phyloP scores from a whole-genome alignment of 2,888 invertebrate species.

The Ceratothoa steindachneri region DNA sequence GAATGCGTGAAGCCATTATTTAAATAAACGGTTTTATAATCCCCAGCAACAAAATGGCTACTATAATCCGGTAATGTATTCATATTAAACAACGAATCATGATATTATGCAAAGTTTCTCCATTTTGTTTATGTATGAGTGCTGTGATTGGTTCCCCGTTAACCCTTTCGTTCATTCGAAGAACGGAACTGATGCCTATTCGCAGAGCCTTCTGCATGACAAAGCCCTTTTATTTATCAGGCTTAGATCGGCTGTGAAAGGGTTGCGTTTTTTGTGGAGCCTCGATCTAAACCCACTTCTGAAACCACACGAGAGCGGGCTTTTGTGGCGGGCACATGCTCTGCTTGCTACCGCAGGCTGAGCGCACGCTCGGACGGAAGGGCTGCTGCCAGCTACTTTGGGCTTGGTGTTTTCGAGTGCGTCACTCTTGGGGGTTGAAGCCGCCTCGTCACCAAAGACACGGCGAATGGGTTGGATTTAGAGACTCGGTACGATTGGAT shows the following conservation, averaged over 20 bases:
- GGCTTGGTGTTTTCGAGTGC: too few relatives aligned
- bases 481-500: too few relatives aligned
- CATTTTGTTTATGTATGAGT: background rate
- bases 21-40: too few relatives aligned
- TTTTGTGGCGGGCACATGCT: background rate
- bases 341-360: too few relatives aligned
- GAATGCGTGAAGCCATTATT: too few relatives aligned
- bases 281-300: background rate
- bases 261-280: background rate
- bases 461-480: too few relatives aligned
- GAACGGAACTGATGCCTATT: background rate
- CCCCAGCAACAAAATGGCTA: background rate
- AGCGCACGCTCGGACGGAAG: too few relatives aligned
- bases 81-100: background rate
- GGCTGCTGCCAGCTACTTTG: too few relatives aligned
- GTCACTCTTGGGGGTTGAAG: too few relatives aligned
- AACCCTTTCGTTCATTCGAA: background rate
- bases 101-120: background rate
- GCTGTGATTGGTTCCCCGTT: background rate
- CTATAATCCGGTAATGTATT: background rate
- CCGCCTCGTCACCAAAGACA: too few relatives aligned
- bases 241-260: background rate
- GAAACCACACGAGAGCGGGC: background rate
- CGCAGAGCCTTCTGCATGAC: background rate
- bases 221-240: background rate